Evolutionary conservation across 2,888 invertebrate genomes (phyloP), one percentile per base, ranked within the genome.

Genomic region (Steinernema scapterisci): DNA sequence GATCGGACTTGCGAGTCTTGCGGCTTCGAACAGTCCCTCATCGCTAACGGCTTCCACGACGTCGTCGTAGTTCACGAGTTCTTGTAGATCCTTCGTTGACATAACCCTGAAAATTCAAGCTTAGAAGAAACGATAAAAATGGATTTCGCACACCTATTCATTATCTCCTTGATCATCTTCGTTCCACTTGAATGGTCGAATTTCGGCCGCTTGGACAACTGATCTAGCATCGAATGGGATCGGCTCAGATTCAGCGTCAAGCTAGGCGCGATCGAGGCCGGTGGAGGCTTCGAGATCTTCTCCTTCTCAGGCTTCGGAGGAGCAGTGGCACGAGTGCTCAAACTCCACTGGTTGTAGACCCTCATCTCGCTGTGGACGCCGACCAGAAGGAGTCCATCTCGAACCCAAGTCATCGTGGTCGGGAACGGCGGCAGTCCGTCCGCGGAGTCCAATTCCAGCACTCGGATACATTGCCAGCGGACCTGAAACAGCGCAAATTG

Each of bases 331-430:
- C 63, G 1, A 7, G 78, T 75, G 13, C 70, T 76, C 70, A 85
- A 77, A 74, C 86, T 85, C 86, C 86, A 99, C 87, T 99, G 99
- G 0, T 96, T 95, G 88, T 97, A 99, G 0, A 99, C 96, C 86
- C 97, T 96, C 95, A 99, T 97, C 88, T 99, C 99, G 1, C 96
- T 97, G 88, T 97, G 96, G 97, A 99, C 97, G 1, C 97, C 99
- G 0, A 99, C 96, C 0, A 99, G 95, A 0, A 99, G 90, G 80
- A 99, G 95, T 0, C 97, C 97, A 87, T 97, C 97, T 27, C 99
- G 91, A 0, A 97, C 96, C 97, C 99, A 99, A 0, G 95, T 95
- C 84, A 97, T 93, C 88, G 97, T 95, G 94, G 97, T 97, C 0
- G 99, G 99, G 70, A 99, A 89, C 0, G 97, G 97, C 0, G 96